Evolutionary conservation across 2,113 vertebrate species (phyloP).

Genomic region (Forbesichthys agassizii): DNA sequence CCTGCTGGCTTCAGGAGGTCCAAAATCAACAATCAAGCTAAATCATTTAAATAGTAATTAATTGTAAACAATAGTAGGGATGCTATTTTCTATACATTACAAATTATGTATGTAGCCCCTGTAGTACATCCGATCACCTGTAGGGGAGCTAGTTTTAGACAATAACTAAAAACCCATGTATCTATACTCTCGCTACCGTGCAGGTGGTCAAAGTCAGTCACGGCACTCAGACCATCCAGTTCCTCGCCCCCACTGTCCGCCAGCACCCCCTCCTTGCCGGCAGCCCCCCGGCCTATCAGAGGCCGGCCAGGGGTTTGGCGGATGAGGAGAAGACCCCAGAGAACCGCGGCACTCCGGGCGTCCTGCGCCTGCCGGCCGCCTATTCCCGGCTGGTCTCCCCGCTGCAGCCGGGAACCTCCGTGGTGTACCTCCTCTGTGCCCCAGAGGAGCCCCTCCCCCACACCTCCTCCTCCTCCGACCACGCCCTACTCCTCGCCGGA

Average conservation of each 20-base stretch:
- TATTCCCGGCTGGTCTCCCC: constrained; percentile 82
- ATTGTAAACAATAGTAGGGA: neutral
- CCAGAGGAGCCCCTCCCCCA: constrained; percentile 53
- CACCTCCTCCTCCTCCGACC: constrained; percentile 60
- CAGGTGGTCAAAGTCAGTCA: constrained; percentile 85
- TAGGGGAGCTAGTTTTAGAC: neutral
- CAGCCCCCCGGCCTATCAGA: constrained; percentile 27
- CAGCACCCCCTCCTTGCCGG: constrained; percentile 41
- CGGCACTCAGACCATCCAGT: constrained; percentile 80
- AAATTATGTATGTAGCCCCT: neutral
- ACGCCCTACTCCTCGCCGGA: constrained; percentile 4
- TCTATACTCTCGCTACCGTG: neutral
- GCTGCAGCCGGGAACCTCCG: constrained; percentile 79
- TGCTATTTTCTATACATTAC: neutral
- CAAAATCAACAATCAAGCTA: no score
- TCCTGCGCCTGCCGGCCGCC: constrained; percentile 75
- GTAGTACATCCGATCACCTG: neutral
- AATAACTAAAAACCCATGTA: neutral
- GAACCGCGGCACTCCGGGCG: constrained; percentile 70
- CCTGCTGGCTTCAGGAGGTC: no score
- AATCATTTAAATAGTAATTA: neutral
- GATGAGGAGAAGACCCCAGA: constrained; percentile 75
- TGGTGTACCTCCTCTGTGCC: constrained; percentile 84
- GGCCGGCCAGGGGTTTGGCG: constrained; percentile 5
- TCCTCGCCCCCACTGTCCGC: constrained; percentile 76